Conservation (phyloP, 37 sponge, comb jelly and placozoan species). For the Agelas oroides region DNA sequence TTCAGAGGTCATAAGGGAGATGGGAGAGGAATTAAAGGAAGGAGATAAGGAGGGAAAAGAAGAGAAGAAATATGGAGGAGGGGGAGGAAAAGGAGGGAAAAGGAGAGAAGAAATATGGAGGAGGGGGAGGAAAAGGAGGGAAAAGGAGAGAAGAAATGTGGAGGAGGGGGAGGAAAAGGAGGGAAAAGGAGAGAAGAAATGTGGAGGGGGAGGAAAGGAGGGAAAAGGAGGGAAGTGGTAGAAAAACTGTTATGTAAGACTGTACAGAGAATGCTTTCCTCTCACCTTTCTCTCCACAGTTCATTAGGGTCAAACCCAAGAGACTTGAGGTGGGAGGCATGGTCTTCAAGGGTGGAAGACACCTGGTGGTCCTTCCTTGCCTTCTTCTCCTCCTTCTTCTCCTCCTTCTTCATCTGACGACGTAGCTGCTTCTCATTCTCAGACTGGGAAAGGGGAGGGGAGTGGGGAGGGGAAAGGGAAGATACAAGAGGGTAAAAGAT, state of each 20-base stretch:
- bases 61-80: not conserved
- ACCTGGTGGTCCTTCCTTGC: constrained; percentile 31
- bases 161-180: not conserved
- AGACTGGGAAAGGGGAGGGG: constrained; percentile 52
- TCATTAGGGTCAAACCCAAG: constrained; percentile 76
- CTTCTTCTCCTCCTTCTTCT: constrained; percentile 82
- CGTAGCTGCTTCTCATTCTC: constrained; percentile 79
- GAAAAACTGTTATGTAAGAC: not conserved
- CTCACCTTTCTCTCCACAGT: constrained; percentile 68
- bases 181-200: too few relatives aligned
- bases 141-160: not conserved
- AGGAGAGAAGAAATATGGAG: not conserved
- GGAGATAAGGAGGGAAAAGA: too few relatives aligned
- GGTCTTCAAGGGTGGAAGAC: constrained; percentile 16
- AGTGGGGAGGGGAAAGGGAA: not conserved
- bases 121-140: not conserved
- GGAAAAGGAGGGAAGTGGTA: not conserved
- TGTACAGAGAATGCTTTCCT: not conserved
- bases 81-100: not conserved
- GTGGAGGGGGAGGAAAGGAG: too few relatives aligned
- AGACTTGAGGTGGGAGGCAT: not conserved
- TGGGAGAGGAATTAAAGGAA: not conserved
- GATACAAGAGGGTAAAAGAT: too few relatives aligned
- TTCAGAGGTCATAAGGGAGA: not conserved
- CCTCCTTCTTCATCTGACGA: constrained; percentile 83